Base-by-base conservation (phyloP, 1,140 invertebrate species). In the Heliconius nattereri region DNA sequence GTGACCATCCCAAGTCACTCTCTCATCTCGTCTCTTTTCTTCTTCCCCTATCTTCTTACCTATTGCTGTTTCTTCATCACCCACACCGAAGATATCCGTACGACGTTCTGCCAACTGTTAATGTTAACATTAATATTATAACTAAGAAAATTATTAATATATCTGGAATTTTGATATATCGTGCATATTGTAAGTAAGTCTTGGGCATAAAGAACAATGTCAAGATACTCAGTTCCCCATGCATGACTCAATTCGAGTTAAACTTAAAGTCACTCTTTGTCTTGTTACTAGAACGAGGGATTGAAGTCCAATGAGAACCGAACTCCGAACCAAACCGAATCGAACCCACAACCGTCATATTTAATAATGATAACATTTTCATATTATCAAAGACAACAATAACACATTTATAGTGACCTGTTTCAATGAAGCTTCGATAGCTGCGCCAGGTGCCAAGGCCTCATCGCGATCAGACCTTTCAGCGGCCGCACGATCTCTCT, bases 61-160 rank as follows among this genome's bases (percentile, higher is more conserved):
- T 92, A 99, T 99, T 3, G 98, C 98, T 0, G 99, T 99, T 95
- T 99, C 99, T 92, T 99, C 99, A 88, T 98, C 98, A 81, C 99
- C 99, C 78, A 98, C 97, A 95, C 99, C 99, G 92, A 99, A 99
- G 94, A 99, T 99, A 96, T 99, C 99, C 5, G 99, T 99, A 97
- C 99, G 98, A 85, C 99, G 96, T 90, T 99, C 99, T 0, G 99
- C 99, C 83, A 99, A 95, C 87, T 99, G 97, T 32, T 80, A 72
- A 52, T 29, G 66, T 45, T 16, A 16, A 45, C 40, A 6, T 49
- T 19, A 49, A 49, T 49, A 49, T 49, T 49, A 52, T 52, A 52
- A 52, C 16, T 20, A 52, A 52, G 49, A 16, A 20, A 52, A 52
- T 52, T 8, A 40, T 40, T 20, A 16, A 52, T 52, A 0, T 52